phyloP scores from a whole-genome alignment of 1,140 invertebrate species.

The Drosophila tropicalis region DNA sequence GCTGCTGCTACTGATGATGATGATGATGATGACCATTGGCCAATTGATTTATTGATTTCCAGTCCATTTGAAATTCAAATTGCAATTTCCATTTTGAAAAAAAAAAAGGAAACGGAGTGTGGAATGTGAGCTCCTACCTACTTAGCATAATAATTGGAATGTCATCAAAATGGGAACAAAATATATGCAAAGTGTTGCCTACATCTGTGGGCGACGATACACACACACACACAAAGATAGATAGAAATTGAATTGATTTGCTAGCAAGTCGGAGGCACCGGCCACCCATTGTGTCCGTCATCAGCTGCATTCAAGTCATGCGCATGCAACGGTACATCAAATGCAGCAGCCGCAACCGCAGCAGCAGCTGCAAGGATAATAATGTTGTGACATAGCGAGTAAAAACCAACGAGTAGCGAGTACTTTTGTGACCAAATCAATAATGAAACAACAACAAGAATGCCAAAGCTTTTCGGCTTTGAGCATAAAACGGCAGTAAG shows the following conservation, averaged over 20 bases:
- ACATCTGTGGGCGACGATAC: conserved; percentile 39
- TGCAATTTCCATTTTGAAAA: conserved; percentile 41
- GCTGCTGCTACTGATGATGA: neutral
- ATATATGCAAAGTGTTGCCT: conserved; percentile 67
- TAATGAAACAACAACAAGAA: conserved; percentile 41
- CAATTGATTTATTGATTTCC: conserved; percentile 69
- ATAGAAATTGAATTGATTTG: conserved; percentile 18
- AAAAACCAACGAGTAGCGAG: conserved; percentile 44
- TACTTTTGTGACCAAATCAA: conserved; percentile 30
- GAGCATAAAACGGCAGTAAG: conserved; percentile 45
- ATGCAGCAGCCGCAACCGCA: conserved; percentile 33
- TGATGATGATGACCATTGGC: conserved; percentile 30
- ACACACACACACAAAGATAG: neutral
- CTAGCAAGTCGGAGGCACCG: neutral
- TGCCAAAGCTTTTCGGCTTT: conserved; percentile 18
- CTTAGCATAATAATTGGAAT: conserved; percentile 61
- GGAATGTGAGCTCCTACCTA: conserved; percentile 43
- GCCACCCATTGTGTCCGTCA: conserved; percentile 36
- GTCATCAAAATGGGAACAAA: conserved; percentile 26
- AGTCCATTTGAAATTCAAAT: conserved; percentile 53
- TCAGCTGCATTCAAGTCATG: conserved; percentile 60
- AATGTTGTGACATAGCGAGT: conserved; percentile 22
- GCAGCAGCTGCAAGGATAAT: conserved; percentile 57
- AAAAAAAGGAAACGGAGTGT: conserved; percentile 49
- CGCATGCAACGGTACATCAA: conserved; percentile 41